A percentile compares a stretch with the other conserved stretches of the same genome.
These are phyloP conservation scores for Parascotia fuliginaria DNA, from an alignment of 2,888 invertebrate species.

Conservation along the genomic window DNA sequence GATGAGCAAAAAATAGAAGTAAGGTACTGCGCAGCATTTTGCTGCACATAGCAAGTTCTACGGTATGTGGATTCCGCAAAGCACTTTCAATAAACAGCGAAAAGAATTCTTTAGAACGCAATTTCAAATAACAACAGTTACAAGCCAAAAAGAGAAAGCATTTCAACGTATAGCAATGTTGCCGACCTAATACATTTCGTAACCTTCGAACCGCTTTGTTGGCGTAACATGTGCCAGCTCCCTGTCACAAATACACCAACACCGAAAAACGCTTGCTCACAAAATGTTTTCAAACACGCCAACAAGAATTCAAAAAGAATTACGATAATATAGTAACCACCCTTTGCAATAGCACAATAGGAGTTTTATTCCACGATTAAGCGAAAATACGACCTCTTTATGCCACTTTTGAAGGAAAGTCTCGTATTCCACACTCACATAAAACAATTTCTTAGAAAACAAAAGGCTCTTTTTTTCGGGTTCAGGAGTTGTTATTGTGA, in stretches of 20 bases:
- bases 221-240: constrained; percentile 6
- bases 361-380: constrained; percentile 10
- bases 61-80: no score
- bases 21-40: no score
- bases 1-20: no score
- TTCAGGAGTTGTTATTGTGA: neutral
- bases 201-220: constrained; percentile 9
- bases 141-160: constrained; percentile 1
- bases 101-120: neutral
- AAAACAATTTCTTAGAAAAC: neutral
- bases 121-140: neutral
- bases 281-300: constrained; percentile 19
- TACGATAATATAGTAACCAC: constrained; percentile 1
- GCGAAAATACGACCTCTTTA: constrained; percentile 8
- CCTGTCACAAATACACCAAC: constrained; percentile 16
- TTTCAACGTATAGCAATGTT: constrained; percentile 11
- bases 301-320: constrained; percentile 15
- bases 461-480: neutral
- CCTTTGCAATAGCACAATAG: constrained; percentile 2
- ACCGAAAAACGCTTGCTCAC: constrained; percentile 12
- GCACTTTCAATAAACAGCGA: neutral
- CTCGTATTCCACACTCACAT: constrained; percentile 4
- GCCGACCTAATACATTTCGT: constrained; percentile 16
- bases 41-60: no score
- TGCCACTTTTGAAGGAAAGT: constrained; percentile 6